These are phyloP conservation scores for Labia minor DNA, from an alignment of 2,888 invertebrate species.

Conservation along the genomic window DNA sequence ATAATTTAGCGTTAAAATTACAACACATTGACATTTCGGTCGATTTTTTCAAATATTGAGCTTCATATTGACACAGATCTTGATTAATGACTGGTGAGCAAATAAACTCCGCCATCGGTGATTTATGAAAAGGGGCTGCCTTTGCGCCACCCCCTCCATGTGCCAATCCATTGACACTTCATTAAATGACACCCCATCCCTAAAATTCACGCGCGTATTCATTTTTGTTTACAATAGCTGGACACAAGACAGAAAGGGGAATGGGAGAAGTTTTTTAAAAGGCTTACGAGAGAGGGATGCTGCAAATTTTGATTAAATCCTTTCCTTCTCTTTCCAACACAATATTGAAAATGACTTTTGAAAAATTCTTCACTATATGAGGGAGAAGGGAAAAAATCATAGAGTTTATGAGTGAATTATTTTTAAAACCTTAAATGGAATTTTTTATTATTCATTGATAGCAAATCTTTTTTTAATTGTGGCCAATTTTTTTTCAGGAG, in stretches of 20 bases:
- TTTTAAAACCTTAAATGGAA: no score
- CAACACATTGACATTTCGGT: slow-evolving; percentile 1
- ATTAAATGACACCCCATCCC: background rate
- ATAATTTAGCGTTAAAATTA: slow-evolving; percentile 13
- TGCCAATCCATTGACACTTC: slow-evolving; percentile 13
- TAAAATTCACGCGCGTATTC: background rate
- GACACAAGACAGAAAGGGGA: background rate
- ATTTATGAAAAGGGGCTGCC: slow-evolving; percentile 8
- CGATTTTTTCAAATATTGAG: slow-evolving; percentile 2
- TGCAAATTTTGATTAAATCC: background rate
- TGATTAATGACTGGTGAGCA: slow-evolving; percentile 1
- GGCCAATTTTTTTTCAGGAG: no score
- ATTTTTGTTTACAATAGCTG: slow-evolving; percentile 13
- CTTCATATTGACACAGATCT: slow-evolving; percentile 6
- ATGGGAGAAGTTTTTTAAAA: background rate
- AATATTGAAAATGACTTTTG: no score
- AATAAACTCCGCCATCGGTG: slow-evolving; percentile 7
- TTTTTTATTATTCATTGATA: no score
- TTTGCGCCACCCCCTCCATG: background rate
- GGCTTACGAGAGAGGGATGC: background rate
- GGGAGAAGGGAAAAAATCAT: no score
- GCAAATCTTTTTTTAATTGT: no score
- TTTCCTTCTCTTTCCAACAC: background rate
- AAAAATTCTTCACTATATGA: no score
- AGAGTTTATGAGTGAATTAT: no score